These are phyloP conservation scores for Drosophila subquinaria DNA, from an alignment of 2,888 invertebrate species.

Conservation along the genomic window DNA sequence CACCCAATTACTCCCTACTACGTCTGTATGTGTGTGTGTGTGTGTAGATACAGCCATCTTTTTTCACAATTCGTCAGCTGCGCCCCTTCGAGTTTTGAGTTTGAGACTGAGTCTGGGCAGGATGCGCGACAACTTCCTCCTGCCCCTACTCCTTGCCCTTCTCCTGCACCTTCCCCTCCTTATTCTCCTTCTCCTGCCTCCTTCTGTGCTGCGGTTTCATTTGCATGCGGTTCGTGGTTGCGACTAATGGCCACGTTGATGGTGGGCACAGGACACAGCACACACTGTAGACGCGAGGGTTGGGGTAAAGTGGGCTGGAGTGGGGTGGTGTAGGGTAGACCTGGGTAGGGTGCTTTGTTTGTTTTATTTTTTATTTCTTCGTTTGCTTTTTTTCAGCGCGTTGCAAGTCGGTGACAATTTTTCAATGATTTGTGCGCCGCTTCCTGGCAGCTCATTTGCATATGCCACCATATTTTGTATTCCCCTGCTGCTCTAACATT, in stretches of 20 bases:
- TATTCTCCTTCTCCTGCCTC: slow-evolving; percentile 8
- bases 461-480: slow-evolving; percentile 74
- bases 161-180: slow-evolving; percentile 7
- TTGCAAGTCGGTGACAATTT: slow-evolving; percentile 81
- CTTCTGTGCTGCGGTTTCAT: slow-evolving; percentile 71
- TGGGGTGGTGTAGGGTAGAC: not conserved
- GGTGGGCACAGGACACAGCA: slow-evolving; percentile 43
- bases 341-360: slow-evolving; percentile 12
- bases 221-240: slow-evolving; percentile 78
- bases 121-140: slow-evolving; percentile 45
- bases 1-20: slow-evolving; percentile 27
- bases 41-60: slow-evolving; percentile 59
- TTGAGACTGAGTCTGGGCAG: slow-evolving; percentile 25
- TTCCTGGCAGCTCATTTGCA: slow-evolving; percentile 72
- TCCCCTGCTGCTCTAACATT: slow-evolving; percentile 9
- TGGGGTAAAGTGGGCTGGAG: not conserved
- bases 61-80: slow-evolving; percentile 83
- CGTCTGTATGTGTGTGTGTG: not conserved
- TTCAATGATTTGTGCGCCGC: slow-evolving; percentile 82
- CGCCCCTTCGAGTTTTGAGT: slow-evolving; percentile 50
- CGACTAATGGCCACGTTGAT: slow-evolving; percentile 73
- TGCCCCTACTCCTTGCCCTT: slow-evolving; percentile 13
- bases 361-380: slow-evolving; percentile 41
- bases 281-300: slow-evolving; percentile 9
- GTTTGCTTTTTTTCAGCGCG: slow-evolving; percentile 18